Evolutionary conservation across 2,113 vertebrate genomes (phyloP).

Genomic region (Etheostoma cragini): DNA sequence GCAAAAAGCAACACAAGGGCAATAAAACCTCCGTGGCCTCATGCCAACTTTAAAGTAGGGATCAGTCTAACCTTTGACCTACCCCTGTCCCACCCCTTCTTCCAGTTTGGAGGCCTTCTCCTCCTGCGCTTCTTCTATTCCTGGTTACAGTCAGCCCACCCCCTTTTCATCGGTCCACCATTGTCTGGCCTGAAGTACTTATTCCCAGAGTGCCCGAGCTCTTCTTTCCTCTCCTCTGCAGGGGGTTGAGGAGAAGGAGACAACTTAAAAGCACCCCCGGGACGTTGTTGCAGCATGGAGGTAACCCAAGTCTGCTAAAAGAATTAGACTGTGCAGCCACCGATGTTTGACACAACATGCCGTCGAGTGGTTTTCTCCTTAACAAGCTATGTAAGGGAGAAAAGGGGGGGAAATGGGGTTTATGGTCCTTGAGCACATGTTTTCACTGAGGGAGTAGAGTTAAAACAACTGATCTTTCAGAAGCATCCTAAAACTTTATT

Average conservation of each 20-base stretch:
- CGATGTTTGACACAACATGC: constrained; percentile 70
- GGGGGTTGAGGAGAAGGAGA: constrained; percentile 57
- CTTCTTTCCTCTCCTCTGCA: constrained; percentile 64
- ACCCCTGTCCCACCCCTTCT: constrained; percentile 23
- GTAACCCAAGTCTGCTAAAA: constrained; percentile 74
- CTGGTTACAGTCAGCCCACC: constrained; percentile 55
- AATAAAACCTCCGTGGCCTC: constrained; percentile 69
- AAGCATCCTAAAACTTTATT: constrained; percentile 35
- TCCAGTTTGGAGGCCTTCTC: constrained; percentile 21
- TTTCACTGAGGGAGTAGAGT: constrained; percentile 62
- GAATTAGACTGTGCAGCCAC: constrained; percentile 67
- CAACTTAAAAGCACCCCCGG: constrained; percentile 67
- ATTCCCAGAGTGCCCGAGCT: constrained; percentile 60
- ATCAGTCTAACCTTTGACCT: constrained; percentile 76
- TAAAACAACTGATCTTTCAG: constrained; percentile 42
- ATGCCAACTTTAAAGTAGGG: constrained; percentile 69
- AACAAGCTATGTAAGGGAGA: constrained; percentile 67
- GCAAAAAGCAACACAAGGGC: constrained; percentile 68
- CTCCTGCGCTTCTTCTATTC: constrained; percentile 47
- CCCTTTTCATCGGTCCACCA: constrained; percentile 41
- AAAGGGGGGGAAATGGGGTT: constrained; percentile 55
- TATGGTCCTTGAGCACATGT: constrained; percentile 70
- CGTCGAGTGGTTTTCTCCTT: constrained; percentile 63
- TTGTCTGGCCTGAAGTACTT: constrained; percentile 77
- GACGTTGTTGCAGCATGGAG: constrained; percentile 38